A percentile compares a stretch with the other conserved stretches of the same genome.
Evolutionary conservation across 35 echinoderm and acorn worm genomes (phyloP).

Genomic region (Hemicentrotus pulcherrimus): DNA sequence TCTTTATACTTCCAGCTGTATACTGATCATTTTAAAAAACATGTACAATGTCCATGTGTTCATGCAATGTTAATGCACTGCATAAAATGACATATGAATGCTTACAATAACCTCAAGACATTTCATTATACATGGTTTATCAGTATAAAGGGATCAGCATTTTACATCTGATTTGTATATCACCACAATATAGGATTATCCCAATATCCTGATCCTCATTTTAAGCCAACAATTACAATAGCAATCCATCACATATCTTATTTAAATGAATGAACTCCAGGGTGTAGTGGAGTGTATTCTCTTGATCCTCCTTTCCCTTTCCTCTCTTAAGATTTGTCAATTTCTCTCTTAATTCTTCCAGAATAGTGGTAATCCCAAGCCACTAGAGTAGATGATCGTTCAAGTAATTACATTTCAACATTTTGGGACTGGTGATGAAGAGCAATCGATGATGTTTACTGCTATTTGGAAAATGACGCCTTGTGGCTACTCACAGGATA

Average conservation of each 20-base stretch:
- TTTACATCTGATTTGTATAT: background rate
- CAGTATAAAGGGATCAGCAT: background rate
- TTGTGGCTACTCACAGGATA: background rate
- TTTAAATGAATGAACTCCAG: background rate
- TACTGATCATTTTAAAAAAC: too few relatives aligned
- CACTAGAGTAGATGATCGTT: background rate
- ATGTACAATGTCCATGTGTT: too few relatives aligned
- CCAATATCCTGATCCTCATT: background rate
- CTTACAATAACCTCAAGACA: background rate
- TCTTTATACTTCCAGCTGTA: too few relatives aligned
- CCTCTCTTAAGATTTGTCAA: background rate
- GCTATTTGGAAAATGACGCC: constrained; percentile 34
- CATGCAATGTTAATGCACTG: too few relatives aligned
- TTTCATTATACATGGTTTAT: background rate
- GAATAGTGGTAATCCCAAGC: background rate
- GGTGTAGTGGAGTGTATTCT: background rate
- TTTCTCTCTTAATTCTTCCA: background rate
- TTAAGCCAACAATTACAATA: background rate
- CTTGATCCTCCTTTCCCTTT: background rate
- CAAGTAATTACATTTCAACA: constrained; percentile 39
- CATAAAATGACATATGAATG: background rate
- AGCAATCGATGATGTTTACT: background rate
- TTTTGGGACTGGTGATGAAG: background rate
- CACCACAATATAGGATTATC: background rate
- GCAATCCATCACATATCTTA: background rate